These are phyloP conservation scores for Vespertilio murinus DNA, from an alignment of 2,797 vertebrate species.

Conservation along the genomic window DNA sequence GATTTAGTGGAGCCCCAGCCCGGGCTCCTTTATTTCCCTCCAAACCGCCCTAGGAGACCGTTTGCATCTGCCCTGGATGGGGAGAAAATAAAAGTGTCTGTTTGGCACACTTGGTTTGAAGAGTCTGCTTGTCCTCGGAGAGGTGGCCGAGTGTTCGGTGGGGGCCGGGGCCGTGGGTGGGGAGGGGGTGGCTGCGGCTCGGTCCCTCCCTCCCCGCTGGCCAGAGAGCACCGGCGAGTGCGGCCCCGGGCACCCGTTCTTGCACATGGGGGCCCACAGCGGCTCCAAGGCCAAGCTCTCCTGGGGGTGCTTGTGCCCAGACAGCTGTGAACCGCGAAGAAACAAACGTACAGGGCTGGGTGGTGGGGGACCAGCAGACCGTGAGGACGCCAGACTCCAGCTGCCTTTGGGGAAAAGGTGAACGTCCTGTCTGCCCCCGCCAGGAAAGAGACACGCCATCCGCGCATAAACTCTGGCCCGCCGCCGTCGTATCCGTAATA, in stretches of 20 bases:
- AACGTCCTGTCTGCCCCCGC: neutral
- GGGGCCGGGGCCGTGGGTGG: neutral
- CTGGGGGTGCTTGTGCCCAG: conserved; percentile 57
- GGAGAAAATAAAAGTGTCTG: conserved; percentile 68
- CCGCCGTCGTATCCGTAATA: neutral
- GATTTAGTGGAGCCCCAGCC: conserved; percentile 83
- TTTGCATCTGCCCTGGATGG: conserved; percentile 82
- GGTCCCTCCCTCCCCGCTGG: conserved; percentile 80
- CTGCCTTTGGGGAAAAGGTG: neutral
- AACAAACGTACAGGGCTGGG: conserved; percentile 28
- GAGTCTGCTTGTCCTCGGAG: conserved; percentile 83
- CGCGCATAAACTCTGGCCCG: neutral
- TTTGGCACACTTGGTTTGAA: conserved; percentile 84
- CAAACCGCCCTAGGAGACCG: conserved; percentile 83
- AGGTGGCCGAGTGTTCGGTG: conserved; percentile 68
- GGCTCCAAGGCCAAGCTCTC: conserved; percentile 76
- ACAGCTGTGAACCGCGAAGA: conserved; percentile 60
- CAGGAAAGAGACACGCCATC: neutral
- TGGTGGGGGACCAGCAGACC: neutral
- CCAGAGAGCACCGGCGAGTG: conserved; percentile 75
- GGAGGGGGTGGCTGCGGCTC: conserved; percentile 37
- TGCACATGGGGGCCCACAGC: conserved; percentile 70
- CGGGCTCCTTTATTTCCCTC: conserved; percentile 85
- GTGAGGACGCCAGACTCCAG: neutral
- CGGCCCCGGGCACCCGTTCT: conserved; percentile 72